These are phyloP conservation scores for Neomicropteryx cornuta DNA, from an alignment of 1,140 invertebrate genomes.

Conservation along the genomic window DNA sequence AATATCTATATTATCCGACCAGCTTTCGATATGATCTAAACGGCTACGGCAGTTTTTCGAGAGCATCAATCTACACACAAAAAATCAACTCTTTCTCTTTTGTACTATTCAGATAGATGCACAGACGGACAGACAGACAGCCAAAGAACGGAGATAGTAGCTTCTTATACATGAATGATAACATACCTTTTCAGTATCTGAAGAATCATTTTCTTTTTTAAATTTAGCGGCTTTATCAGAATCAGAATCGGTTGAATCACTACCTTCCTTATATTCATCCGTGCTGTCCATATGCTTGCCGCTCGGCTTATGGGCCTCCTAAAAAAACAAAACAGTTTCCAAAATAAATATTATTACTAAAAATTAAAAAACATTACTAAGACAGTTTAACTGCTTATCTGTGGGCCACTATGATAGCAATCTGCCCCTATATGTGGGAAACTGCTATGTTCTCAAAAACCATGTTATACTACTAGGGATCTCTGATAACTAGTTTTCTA, in stretches of 20 bases:
- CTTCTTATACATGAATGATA: too few relatives aligned
- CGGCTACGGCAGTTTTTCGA: too few relatives aligned
- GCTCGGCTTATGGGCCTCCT: constrained; percentile 40
- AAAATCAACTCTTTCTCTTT: too few relatives aligned
- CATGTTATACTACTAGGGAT: neutral
- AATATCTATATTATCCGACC: too few relatives aligned
- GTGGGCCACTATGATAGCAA: too few relatives aligned
- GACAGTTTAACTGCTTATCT: neutral
- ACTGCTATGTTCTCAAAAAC: neutral
- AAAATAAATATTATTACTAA: constrained; percentile 3
- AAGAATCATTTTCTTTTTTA: constrained; percentile 11
- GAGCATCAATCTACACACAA: too few relatives aligned
- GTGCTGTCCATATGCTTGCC: constrained; percentile 42
- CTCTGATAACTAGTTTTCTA: neutral
- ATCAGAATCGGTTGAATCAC: constrained; percentile 24
- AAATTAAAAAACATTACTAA: neutral
- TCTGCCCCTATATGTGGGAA: too few relatives aligned
- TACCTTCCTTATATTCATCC: constrained; percentile 34
- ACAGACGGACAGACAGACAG: too few relatives aligned
- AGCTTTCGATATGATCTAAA: too few relatives aligned
- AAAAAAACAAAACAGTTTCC: constrained; percentile 4
- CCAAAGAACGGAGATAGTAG: too few relatives aligned
- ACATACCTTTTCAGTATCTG: constrained; percentile 5
- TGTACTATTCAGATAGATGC: too few relatives aligned
- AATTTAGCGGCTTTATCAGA: constrained; percentile 17